Evolutionary conservation across 2,888 invertebrate genomes (phyloP).

Genomic region (Pterostichus niger): DNA sequence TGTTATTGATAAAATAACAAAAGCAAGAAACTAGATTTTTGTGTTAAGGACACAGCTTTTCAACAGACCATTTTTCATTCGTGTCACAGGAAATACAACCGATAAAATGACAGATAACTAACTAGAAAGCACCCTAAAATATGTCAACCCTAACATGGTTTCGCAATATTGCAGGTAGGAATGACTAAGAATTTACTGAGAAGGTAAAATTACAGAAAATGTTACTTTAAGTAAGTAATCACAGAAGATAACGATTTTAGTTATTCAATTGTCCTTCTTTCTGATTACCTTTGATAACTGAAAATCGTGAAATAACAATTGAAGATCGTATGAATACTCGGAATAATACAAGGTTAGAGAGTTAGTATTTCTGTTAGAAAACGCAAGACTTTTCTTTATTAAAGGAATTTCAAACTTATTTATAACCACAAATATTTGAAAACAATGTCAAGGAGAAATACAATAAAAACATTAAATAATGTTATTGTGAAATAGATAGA

Average conservation of each 20-base stretch:
- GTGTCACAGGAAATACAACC: not conserved
- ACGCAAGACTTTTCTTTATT: constrained; percentile 8
- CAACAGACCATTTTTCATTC: constrained; percentile 1
- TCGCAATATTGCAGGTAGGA: not conserved
- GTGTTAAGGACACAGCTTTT: constrained; percentile 30
- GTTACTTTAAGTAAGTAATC: constrained; percentile 20
- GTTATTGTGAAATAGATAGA: too few species aligned
- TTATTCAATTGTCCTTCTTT: constrained; percentile 43
- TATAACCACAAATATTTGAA: too few species aligned
- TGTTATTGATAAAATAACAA: constrained; percentile 35
- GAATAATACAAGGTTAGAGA: constrained; percentile 33
- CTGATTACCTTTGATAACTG: constrained; percentile 56
- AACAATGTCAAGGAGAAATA: too few species aligned
- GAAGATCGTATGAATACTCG: constrained; percentile 27
- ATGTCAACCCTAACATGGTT: not conserved
- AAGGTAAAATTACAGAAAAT: constrained; percentile 28
- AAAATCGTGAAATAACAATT: constrained; percentile 56
- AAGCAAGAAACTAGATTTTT: constrained; percentile 23
- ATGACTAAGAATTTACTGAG: not conserved
- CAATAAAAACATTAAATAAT: too few species aligned
- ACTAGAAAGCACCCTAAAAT: not conserved
- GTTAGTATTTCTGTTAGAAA: constrained; percentile 9
- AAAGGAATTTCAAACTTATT: not conserved
- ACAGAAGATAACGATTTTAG: constrained; percentile 22
- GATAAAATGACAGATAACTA: constrained; percentile 11